Conservation (phyloP, 2,113 vertebrate species). For the Pedionomus torquatus region DNA sequence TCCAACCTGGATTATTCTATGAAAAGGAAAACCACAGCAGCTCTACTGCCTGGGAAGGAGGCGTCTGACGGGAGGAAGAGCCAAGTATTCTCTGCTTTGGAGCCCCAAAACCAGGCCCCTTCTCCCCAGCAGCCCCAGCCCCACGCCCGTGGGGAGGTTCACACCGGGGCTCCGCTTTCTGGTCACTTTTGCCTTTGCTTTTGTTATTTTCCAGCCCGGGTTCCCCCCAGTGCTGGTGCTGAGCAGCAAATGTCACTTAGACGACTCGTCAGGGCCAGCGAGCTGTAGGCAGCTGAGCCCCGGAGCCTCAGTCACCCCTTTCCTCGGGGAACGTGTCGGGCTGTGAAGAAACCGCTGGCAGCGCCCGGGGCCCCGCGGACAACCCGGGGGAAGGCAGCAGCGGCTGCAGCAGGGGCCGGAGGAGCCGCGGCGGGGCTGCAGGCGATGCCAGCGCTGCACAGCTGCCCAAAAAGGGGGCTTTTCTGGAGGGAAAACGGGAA, state of each 20-base stretch:
- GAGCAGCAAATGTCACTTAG: neutral
- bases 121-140: neutral
- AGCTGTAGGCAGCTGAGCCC: neutral
- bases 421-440: neutral
- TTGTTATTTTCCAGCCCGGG: neutral
- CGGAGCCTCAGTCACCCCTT: neutral
- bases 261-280: neutral
- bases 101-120: neutral
- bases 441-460: accelerated
- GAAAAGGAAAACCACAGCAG: neutral
- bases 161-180: accelerated
- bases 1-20: too few relatives aligned
- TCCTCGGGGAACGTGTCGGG: neutral
- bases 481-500: neutral
- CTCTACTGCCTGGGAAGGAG: neutral
- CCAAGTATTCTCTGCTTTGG: neutral
- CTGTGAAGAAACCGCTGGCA: neutral
- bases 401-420: neutral
- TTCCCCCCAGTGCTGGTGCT: neutral
- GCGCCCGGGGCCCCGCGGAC: neutral
- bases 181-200: neutral
- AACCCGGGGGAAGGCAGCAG: neutral
- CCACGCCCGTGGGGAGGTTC: neutral
- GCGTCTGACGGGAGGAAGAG: neutral
- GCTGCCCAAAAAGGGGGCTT: neutral